Base-by-base conservation (phyloP, 2,888 invertebrate genomes). In the Nezara viridula region DNA sequence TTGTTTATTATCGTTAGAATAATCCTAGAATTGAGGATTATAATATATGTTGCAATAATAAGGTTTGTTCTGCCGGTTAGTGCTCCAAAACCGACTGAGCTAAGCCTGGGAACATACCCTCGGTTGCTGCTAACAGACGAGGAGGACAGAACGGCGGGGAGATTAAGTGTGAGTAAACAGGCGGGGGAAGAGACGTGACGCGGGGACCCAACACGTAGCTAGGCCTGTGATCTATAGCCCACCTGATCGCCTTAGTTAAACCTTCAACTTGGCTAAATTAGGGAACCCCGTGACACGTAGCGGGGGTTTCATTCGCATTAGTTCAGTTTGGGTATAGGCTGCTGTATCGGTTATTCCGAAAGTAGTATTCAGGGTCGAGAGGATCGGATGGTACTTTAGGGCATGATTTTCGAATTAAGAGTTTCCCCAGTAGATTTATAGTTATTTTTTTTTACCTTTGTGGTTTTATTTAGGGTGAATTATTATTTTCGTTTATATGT, bases 161-260 rank as follows among this genome's bases (percentile, higher is more conserved):
- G 81, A 81, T 81, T 81, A 44, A 81, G 40, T 40, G 81, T 81
- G 44, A 81, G 81, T 44, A 81, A 81, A 81, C 81, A 81, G 81
- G 81, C 10, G 81, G 81, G 19, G 47, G 81, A 14, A 7, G n/a
- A 21, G 44, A 81, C 81, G 81, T 81, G 81, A 44, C 81, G 44
- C 44, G 44, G 14, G 0, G 44, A n/a, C 10, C 44, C 14, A n/a
- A 40, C 81, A 81, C 81, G 81, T 81, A 44, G 14, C 4, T 7
- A 7, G 24, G 32, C 32, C 24, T 24, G 81, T 44, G 44, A 44
- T 44, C 37, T 81, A 44, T 44, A 5, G 44, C 44, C 40, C 81
- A 47, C n/a, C 81, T 81, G 44, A 47, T 81, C 81, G 81, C 81
- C 44, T 81, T 81, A 81, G 81, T 81, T 81, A 44, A 81, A 81